Percentiles rank a stretch among this genome's conserved stretches.
Conservation (phyloP, 2,888 invertebrate species). For the Phyto melanocephala region DNA sequence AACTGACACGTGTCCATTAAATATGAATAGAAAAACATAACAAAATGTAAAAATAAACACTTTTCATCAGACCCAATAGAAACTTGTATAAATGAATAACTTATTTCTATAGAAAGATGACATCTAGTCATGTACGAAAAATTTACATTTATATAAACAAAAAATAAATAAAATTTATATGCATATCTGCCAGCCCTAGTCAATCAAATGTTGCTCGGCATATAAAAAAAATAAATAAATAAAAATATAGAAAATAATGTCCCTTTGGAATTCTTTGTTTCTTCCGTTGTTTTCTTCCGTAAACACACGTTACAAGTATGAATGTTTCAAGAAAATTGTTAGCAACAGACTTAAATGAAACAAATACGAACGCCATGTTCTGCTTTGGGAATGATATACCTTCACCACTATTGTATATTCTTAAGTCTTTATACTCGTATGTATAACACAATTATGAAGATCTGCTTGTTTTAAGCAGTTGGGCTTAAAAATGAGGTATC, state of each 20-base stretch:
- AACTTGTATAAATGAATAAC: background rate
- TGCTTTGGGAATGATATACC: too few species aligned
- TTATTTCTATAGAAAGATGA: background rate
- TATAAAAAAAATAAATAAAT: background rate
- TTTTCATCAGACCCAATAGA: background rate
- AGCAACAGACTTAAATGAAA: background rate
- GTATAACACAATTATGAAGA: too few species aligned
- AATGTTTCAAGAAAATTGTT: conserved; percentile 48
- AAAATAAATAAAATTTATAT: conserved; percentile 9
- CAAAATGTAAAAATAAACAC: background rate
- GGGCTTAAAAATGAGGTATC: too few species aligned
- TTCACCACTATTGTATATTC: too few species aligned
- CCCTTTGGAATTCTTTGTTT: conserved; percentile 48
- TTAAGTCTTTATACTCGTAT: too few species aligned
- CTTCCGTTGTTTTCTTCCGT: background rate
- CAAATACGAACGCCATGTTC: too few species aligned
- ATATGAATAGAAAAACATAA: background rate
- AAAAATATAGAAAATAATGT: conserved; percentile 12
- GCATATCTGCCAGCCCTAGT: background rate
- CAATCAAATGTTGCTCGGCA: conserved; percentile 11
- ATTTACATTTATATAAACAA: conserved; percentile 50
- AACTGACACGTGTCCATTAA: conserved; percentile 15
- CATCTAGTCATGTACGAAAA: conserved; percentile 36
- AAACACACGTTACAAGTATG: too few species aligned
- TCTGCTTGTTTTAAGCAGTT: too few species aligned